These are phyloP conservation scores for Chloebia gouldiae DNA, from an alignment of 2,113 vertebrate genomes.

Conservation along the genomic window DNA sequence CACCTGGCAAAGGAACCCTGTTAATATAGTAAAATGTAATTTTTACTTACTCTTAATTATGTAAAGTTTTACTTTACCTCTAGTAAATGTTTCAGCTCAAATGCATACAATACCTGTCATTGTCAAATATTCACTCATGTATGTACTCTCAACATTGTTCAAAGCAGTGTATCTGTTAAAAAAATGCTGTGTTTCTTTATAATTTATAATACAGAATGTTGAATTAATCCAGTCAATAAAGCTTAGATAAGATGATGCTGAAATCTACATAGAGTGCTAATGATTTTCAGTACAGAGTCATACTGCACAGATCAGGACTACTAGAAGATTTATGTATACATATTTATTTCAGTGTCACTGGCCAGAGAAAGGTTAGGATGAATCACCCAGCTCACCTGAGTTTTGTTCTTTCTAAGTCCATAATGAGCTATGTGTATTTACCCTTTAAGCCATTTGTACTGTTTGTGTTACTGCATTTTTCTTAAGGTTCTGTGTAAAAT, in stretches of 20 bases:
- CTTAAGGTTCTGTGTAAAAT: background rate
- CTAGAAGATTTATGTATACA: fast-evolving
- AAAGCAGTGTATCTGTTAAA: background rate
- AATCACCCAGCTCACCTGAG: background rate
- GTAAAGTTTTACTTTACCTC: background rate
- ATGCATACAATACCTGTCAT: background rate
- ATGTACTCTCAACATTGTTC: background rate
- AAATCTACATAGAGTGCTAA: background rate
- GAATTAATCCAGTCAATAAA: background rate
- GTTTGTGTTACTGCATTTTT: background rate
- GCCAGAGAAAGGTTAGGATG: background rate
- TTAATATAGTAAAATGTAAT: background rate
- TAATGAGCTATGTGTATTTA: background rate
- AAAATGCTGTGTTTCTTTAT: background rate
- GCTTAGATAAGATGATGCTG: background rate
- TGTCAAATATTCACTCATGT: background rate
- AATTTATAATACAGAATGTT: background rate
- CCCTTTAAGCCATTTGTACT: background rate
- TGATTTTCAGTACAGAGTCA: background rate
- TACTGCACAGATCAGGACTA: background rate
- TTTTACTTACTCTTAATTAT: background rate
- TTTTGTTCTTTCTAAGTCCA: fast-evolving
- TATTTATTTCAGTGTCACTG: background rate
- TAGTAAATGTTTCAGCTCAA: background rate
- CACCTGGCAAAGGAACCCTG: background rate